Evolutionary conservation across 2,797 vertebrate species (phyloP).

Genomic region (Argentina silus): DNA sequence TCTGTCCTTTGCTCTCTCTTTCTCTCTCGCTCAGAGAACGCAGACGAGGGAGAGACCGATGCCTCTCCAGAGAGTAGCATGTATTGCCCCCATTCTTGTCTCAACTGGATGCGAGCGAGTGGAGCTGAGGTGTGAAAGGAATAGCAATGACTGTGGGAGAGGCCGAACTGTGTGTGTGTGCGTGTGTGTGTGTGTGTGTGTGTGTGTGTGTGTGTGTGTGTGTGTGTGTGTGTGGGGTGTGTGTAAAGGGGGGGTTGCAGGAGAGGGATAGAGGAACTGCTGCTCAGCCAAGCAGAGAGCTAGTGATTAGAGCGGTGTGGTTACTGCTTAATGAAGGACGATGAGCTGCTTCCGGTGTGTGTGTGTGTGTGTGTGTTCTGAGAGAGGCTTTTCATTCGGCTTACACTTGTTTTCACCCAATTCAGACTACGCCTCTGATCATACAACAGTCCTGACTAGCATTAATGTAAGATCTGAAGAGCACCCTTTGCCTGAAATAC

Average conservation of each 20-base stretch:
- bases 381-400: neutral
- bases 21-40: neutral
- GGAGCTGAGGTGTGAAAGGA: slow-evolving; percentile 71
- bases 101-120: slow-evolving; percentile 46
- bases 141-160: slow-evolving; percentile 70
- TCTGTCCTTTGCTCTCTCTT: slow-evolving; percentile 31
- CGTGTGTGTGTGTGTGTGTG: no score
- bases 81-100: slow-evolving; percentile 9
- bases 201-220: slow-evolving; percentile 13
- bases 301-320: slow-evolving; percentile 55
- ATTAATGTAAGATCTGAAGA: slow-evolving; percentile 20
- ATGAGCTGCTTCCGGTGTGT: slow-evolving; percentile 54
- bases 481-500: slow-evolving; percentile 11
- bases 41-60: neutral
- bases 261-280: slow-evolving; percentile 16
- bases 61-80: slow-evolving; percentile 9
- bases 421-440: slow-evolving; percentile 25
- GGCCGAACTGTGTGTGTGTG: neutral
- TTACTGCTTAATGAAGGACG: slow-evolving; percentile 56
- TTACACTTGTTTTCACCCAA: neutral
- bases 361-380: neutral
- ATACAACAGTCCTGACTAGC: slow-evolving; percentile 20
- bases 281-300: slow-evolving; percentile 34
- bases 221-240: slow-evolving; percentile 24
- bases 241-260: slow-evolving; percentile 10